phyloP scores from a whole-genome alignment of 2,797 vertebrate species.

The Podarcis lilfordi region DNA sequence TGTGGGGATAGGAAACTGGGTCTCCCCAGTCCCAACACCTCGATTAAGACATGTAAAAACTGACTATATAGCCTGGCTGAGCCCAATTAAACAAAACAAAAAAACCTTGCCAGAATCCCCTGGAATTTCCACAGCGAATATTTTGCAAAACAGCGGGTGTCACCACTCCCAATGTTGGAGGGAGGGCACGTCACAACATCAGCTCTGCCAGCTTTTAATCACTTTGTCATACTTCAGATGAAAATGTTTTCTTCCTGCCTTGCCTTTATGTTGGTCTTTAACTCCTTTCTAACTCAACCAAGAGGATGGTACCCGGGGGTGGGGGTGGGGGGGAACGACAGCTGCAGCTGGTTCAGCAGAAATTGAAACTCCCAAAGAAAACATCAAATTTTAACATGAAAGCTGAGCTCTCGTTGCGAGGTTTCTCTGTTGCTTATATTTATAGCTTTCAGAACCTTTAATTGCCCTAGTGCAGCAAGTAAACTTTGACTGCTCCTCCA shows the following conservation, averaged over 20 bases:
- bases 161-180: not conserved
- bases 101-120: not conserved
- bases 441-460: conserved; percentile 6
- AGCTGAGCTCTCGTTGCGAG: conserved; percentile 1
- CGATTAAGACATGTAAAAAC: not conserved
- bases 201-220: not conserved
- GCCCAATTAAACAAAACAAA: not conserved
- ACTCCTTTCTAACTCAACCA: not conserved
- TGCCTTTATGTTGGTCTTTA: conserved; percentile 3
- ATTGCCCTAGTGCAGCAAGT: not conserved
- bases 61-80: not conserved
- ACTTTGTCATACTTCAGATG: not conserved
- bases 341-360: conserved; percentile 9
- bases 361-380: conserved; percentile 35
- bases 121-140: too few species aligned
- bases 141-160: not conserved
- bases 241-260: not conserved
- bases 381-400: conserved; percentile 34
- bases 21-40: not conserved
- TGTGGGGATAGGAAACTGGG: not conserved
- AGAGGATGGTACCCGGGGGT: not conserved
- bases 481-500: not conserved
- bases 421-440: not conserved
- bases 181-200: too few species aligned
- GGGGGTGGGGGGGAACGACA: not conserved